These are phyloP conservation scores for Leptinotarsa peninsularis DNA, from an alignment of 2,888 invertebrate genomes.

Conservation along the genomic window DNA sequence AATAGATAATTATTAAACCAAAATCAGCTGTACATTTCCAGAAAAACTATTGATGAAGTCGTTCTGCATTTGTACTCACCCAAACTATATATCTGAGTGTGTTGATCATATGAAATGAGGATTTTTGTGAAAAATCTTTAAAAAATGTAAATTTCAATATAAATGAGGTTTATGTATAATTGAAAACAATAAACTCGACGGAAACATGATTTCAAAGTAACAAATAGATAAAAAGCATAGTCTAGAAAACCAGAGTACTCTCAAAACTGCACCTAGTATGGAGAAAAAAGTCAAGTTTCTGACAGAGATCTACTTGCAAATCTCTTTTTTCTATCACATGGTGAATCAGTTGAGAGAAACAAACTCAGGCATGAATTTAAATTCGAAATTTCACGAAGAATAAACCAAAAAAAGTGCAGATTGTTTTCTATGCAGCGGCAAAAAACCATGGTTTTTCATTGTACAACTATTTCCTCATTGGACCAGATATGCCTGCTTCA, in stretches of 20 bases:
- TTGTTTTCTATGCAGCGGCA: neutral
- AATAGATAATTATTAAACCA: too few species aligned
- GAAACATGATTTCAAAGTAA: too few species aligned
- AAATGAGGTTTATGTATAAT: too few species aligned
- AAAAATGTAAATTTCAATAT: too few species aligned
- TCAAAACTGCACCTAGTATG: neutral
- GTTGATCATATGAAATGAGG: too few species aligned
- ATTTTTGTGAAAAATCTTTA: too few species aligned
- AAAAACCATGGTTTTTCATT: neutral
- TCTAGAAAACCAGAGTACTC: neutral
- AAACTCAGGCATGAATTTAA: neutral
- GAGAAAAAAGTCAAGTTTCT: neutral
- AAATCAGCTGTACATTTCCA: too few species aligned
- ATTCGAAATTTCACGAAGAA: neutral
- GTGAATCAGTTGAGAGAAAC: neutral
- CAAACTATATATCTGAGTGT: too few species aligned
- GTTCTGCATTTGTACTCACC: too few species aligned
- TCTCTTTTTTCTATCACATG: neutral
- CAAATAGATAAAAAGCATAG: neutral
- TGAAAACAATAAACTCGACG: too few species aligned
- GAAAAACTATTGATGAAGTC: too few species aligned
- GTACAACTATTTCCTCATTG: slow-evolving; percentile 2
- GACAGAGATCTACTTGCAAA: neutral
- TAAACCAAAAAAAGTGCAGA: neutral
- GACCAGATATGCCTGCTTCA: neutral